Base-by-base conservation (phyloP, 2,888 invertebrate genomes). In the Aromia moschata region DNA sequence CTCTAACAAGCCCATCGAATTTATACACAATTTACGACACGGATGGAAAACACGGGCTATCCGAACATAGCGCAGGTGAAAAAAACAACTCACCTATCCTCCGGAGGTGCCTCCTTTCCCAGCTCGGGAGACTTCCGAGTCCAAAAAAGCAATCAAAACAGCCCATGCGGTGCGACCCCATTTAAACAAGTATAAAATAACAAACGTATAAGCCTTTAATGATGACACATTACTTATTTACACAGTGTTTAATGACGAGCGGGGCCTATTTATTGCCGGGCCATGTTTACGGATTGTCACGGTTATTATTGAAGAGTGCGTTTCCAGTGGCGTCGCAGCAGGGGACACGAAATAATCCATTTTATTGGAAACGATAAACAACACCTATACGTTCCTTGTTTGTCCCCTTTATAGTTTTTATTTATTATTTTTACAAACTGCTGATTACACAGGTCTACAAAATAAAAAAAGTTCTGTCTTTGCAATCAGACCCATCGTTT, bases 231-330 rank as follows among this genome's bases (percentile, higher is more conserved):
- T 68, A 73, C 76, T 73, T 75, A 75, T 77, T 77, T 78, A 76
- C 67, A 63, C 60, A 69, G 70, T 60, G 55, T 69, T 71, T 73
- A 74, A 76, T 71, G 74, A 72, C 74, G 71, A 70, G 69, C 71
- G 73, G 70, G 73, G 69, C 70, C 71, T 70, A 74, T 77, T 76
- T 75, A 76, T 74, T 72, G 73, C 75, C 65, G 51, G n/a, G 65
- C 64, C 68, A 65, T 80, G 80, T 80, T 80, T 79, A 77, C 72
- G 74, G 72, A 78, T 77, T 78, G 79, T 79, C 79, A 75, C 72
- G 68, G 73, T 75, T 78, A 79, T 77, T 64, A 64, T 61, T n/a
- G n/a, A n/a, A n/a, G n/a, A n/a, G n/a, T n/a, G n/a, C n/a, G n/a
- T n/a, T n/a, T n/a, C n/a, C n/a, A n/a, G n/a, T n/a, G n/a, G n/a